Evolutionary conservation across 2,113 vertebrate species (phyloP).

Genomic region (Crotalus helleri): DNA sequence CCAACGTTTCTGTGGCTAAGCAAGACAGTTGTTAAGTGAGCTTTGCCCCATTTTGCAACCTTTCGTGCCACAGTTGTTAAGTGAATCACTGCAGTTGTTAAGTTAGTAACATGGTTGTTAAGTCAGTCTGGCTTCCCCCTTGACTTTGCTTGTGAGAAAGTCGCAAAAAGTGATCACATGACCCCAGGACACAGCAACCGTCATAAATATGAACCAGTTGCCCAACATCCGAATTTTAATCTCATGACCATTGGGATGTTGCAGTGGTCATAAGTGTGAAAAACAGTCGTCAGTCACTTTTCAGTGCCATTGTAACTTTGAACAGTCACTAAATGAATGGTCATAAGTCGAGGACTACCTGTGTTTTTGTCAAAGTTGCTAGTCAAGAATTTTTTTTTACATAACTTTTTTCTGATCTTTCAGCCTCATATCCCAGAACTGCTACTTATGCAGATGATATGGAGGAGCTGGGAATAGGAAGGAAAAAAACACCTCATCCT

Average conservation of each 20-base stretch:
- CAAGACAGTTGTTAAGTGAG: background rate
- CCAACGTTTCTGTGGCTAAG: background rate
- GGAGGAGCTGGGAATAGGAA: background rate
- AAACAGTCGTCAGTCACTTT: background rate
- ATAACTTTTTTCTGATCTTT: background rate
- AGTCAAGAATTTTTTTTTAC: background rate
- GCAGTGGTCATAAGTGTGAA: background rate
- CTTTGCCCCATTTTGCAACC: background rate
- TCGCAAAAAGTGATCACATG: rapidly evolving
- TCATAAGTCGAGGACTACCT: background rate
- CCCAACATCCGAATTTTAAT: background rate
- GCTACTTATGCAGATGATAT: background rate
- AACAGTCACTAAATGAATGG: background rate
- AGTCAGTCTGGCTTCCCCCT: background rate
- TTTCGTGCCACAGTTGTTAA: background rate
- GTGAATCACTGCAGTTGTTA: background rate
- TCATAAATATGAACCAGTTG: background rate
- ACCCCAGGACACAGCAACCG: background rate
- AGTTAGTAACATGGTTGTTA: background rate
- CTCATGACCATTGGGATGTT: background rate
- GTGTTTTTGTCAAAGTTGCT: background rate
- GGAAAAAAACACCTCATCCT: background rate
- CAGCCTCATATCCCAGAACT: background rate
- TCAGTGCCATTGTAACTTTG: background rate
- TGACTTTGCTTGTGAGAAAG: background rate